These are phyloP conservation scores for Standfussiana lucernea DNA, from an alignment of 2,888 invertebrate species.

Conservation along the genomic window DNA sequence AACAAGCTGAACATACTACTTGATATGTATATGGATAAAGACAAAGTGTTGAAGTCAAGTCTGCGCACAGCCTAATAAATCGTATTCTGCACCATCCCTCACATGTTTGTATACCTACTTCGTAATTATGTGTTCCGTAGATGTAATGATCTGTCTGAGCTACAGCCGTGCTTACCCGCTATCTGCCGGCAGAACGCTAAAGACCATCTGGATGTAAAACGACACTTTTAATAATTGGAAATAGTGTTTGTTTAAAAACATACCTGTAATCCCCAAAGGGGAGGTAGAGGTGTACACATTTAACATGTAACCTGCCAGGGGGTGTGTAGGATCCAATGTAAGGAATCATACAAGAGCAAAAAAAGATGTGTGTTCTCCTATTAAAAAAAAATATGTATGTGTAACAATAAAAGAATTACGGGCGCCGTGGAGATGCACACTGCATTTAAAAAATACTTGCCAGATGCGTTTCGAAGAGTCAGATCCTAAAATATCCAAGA, in stretches of 20 bases:
- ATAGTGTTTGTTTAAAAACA: not conserved
- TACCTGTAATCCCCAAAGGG: not conserved
- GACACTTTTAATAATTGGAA: not conserved
- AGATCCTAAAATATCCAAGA: too few species aligned
- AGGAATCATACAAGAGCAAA: too few species aligned
- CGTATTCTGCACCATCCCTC: not conserved
- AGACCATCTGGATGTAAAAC: slow-evolving; percentile 45
- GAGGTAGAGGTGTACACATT: not conserved
- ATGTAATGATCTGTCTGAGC: slow-evolving; percentile 23
- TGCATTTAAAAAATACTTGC: too few species aligned
- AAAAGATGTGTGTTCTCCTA: too few species aligned
- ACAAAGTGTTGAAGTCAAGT: not conserved
- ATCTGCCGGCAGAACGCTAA: slow-evolving; percentile 1
- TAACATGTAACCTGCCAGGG: too few species aligned
- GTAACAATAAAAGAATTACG: too few species aligned
- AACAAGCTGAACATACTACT: too few species aligned
- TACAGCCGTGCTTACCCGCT: slow-evolving; percentile 42
- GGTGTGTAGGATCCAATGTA: too few species aligned
- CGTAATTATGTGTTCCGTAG: not conserved
- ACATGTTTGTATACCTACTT: slow-evolving; percentile 3
- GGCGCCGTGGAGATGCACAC: too few species aligned
- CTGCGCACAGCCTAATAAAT: slow-evolving; percentile 5
- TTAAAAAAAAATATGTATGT: too few species aligned
- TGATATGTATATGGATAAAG: not conserved
- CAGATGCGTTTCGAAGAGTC: too few species aligned